Evolutionary conservation across 1,140 invertebrate genomes (phyloP).

Genomic region (Apis dorsata): DNA sequence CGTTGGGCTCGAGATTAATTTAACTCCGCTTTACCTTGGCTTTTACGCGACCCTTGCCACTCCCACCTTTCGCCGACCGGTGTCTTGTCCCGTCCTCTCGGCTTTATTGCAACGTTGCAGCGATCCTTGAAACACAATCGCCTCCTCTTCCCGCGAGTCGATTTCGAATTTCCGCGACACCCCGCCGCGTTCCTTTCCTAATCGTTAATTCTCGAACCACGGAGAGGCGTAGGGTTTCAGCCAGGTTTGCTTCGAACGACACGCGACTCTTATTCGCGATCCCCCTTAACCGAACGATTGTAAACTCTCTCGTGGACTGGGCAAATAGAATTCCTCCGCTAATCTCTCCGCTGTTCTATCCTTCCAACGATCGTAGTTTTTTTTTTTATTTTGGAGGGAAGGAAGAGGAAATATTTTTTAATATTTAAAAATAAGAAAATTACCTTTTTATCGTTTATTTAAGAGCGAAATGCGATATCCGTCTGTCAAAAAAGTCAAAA

Average conservation of each 20-base stretch:
- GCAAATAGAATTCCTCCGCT: no score
- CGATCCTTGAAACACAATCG: slow-evolving; percentile 45
- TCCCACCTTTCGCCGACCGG: slow-evolving; percentile 44
- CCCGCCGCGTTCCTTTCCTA: slow-evolving; percentile 31
- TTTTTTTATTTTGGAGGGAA: no score
- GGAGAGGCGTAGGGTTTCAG: slow-evolving; percentile 17
- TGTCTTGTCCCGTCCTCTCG: slow-evolving; percentile 23
- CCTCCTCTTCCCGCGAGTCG: background rate
- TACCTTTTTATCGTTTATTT: no score
- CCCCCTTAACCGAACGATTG: background rate
- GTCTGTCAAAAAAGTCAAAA: no score
- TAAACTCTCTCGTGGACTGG: background rate
- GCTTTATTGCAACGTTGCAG: slow-evolving; percentile 31
- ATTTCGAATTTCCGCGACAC: slow-evolving; percentile 35
- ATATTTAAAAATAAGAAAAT: no score
- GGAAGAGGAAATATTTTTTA: no score
- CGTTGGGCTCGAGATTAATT: slow-evolving; percentile 43
- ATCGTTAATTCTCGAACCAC: slow-evolving; percentile 22
- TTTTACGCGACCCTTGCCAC: slow-evolving; percentile 52
- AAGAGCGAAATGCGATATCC: no score
- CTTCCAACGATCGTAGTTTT: no score
- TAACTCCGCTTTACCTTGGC: slow-evolving; percentile 51
- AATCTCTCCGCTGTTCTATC: no score
- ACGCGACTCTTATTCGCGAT: slow-evolving; percentile 5
- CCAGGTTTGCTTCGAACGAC: background rate